Conservation (phyloP, 1,140 invertebrate species). For the Drosophila micromelanica region DNA sequence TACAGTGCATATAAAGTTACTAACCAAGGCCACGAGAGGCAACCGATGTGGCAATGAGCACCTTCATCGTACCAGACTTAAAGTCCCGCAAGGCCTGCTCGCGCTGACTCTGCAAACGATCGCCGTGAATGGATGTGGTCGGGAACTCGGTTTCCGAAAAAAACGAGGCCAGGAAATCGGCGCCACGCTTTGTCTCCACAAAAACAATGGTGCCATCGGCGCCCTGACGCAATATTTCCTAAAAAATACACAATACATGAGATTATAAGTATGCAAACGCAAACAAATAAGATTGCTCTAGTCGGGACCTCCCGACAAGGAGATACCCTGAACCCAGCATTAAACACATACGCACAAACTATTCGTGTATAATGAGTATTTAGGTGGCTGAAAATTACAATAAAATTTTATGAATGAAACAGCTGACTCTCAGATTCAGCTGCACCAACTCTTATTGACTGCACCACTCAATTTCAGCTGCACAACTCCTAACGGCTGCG, state of each 20-base stretch:
- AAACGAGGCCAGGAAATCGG: slow-evolving; percentile 93
- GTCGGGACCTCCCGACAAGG: too few species aligned
- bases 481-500: too few species aligned
- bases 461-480: too few species aligned
- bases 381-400: too few species aligned
- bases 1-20: slow-evolving; percentile 89
- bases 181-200: slow-evolving; percentile 94
- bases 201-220: slow-evolving; percentile 92
- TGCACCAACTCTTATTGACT: too few species aligned
- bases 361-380: too few species aligned
- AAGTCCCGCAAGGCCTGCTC: slow-evolving; percentile 95
- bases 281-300: not conserved
- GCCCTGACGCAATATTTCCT: slow-evolving; percentile 68
- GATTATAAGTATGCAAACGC: not conserved
- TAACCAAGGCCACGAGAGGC: slow-evolving; percentile 93
- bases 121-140: slow-evolving; percentile 97
- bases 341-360: too few species aligned
- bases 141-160: slow-evolving; percentile 88
- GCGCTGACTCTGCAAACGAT: slow-evolving; percentile 94
- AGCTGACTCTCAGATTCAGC: too few species aligned
- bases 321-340: too few species aligned
- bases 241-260: not conserved
- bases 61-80: slow-evolving; percentile 88
- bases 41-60: slow-evolving; percentile 97
- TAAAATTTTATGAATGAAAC: too few species aligned